Conservation (phyloP, 2,797 vertebrate species). For the Micropoecilia bifurca region DNA sequence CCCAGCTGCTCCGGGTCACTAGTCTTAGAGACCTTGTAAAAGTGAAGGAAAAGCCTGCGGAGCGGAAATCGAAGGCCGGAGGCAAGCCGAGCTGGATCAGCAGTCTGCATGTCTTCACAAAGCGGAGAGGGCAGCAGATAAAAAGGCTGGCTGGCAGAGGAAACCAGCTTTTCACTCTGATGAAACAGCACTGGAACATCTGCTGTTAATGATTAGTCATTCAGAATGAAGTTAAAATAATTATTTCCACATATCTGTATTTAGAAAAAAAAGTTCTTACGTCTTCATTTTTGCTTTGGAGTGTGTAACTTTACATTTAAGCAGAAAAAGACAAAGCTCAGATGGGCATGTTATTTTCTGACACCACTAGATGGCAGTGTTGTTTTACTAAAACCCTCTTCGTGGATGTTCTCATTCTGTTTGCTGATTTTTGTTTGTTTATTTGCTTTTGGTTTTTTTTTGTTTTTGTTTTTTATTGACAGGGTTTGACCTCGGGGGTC, state of each 20-base stretch:
- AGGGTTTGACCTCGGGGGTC: slow-evolving; percentile 85
- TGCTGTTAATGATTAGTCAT: neutral
- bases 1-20: slow-evolving; percentile 6
- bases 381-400: slow-evolving; percentile 16
- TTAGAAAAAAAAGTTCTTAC: neutral
- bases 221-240: neutral
- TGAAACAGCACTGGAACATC: neutral
- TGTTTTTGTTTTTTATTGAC: slow-evolving; percentile 3
- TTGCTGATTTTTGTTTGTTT: neutral
- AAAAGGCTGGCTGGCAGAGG: neutral
- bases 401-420: neutral
- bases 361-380: slow-evolving; percentile 52
- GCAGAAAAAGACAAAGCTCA: neutral
- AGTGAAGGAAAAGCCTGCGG: slow-evolving; percentile 17
- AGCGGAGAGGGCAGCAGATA: slow-evolving; percentile 6
- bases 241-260: neutral
- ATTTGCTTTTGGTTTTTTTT: too few species aligned
- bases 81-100: slow-evolving; percentile 39
- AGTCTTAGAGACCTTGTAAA: slow-evolving; percentile 21
- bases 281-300: neutral
- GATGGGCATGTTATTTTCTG: neutral
- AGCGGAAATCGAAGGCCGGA: slow-evolving; percentile 35
- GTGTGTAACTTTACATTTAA: neutral
- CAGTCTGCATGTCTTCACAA: slow-evolving; percentile 22
- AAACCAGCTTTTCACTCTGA: neutral